phyloP scores from a whole-genome alignment of 2,113 vertebrate genomes.

The Anseranas semipalmata region DNA sequence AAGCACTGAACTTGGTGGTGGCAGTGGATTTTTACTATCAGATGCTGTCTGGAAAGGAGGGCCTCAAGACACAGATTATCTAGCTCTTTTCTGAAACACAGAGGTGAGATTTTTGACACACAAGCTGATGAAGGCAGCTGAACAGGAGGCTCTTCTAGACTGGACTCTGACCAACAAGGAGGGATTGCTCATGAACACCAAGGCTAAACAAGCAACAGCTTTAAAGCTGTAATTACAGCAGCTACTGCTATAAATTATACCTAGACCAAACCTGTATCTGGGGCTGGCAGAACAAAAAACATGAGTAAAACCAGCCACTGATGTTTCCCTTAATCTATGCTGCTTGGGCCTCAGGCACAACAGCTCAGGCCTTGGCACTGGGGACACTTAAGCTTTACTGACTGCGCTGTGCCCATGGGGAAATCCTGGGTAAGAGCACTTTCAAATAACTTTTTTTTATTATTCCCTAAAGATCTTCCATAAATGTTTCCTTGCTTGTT shows the following conservation, averaged over 20 bases:
- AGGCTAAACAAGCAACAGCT: not conserved
- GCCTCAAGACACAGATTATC: too few relatives aligned
- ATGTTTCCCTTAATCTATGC: not conserved
- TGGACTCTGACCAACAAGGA: too few relatives aligned
- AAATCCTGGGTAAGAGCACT: not conserved
- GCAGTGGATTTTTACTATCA: too few relatives aligned
- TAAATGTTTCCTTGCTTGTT: not conserved
- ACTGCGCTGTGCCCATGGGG: not conserved
- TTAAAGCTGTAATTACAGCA: not conserved
- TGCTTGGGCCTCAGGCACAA: not conserved
- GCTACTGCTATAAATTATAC: not conserved
- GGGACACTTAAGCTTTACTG: not conserved
- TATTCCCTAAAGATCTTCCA: not conserved
- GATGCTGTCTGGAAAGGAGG: too few relatives aligned
- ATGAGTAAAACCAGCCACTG: not conserved
- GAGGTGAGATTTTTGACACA: too few relatives aligned
- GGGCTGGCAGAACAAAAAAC: not conserved
- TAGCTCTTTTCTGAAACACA: too few relatives aligned
- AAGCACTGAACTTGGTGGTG: too few relatives aligned
- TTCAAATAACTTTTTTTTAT: not conserved
- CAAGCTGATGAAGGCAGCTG: too few relatives aligned
- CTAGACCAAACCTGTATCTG: not conserved
- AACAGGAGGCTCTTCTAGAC: too few relatives aligned
- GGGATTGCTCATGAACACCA: too few relatives aligned
- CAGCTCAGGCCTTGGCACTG: not conserved